Evolutionary conservation across 2,888 invertebrate genomes (phyloP), one percentile per base, ranked within the genome.

Genomic region (Mimachlamys varia): DNA sequence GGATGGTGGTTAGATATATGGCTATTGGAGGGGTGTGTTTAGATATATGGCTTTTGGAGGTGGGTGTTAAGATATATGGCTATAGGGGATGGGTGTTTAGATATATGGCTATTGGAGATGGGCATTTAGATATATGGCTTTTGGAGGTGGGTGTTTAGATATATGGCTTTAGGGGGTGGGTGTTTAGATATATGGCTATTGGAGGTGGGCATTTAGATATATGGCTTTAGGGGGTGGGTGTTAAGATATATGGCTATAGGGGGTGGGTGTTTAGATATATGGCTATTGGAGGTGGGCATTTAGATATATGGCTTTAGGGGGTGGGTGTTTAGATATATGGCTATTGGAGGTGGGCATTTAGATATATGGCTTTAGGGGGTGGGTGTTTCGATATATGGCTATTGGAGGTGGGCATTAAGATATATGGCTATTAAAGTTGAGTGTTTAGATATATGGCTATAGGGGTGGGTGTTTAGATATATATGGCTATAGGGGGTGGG

Each of bases 281-380:
- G 97, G 97, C 97, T 92, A 97, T 97, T 95, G 97, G 97, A 95
- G 96, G 97, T 97, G 93, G 94, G 96, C 93, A 15, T 0, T 37
- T 91, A 76, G 89, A n/a, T n/a, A n/a, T n/a, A n/a, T n/a, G n/a
- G n/a, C n/a, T n/a, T n/a, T n/a, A n/a, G n/a, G n/a, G n/a, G n/a
- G n/a, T n/a, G n/a, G n/a, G n/a, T n/a, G n/a, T 99, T 99, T 98
- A 98, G 99, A 98, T 99, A 99, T 97, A 97, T 97, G 97, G 97
- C 97, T 92, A 97, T 97, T 95, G 97, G 97, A 95, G 96, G 97
- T 97, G 93, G 94, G 96, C 93, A 15, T 0, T 37, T 91, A 76
- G 89, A n/a, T n/a, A n/a, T n/a, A n/a, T n/a, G n/a, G n/a, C n/a
- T n/a, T n/a, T n/a, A n/a, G n/a, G n/a, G n/a, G n/a, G n/a, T n/a